phyloP scores from a whole-genome alignment of 1,140 invertebrate genomes.

The Brachionus sp. region DNA sequence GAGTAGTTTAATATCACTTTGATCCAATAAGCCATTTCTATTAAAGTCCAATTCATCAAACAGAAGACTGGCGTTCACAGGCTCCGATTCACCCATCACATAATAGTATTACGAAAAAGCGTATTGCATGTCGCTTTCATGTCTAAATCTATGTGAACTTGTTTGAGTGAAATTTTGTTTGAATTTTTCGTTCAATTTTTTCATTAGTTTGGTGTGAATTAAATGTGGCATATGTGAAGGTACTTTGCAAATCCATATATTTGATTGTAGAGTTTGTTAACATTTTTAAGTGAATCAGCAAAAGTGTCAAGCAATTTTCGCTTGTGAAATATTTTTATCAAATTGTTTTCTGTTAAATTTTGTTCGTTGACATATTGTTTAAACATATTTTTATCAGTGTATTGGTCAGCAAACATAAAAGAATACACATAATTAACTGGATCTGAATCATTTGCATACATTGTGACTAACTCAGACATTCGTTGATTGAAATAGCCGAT shows the following conservation, averaged over 20 bases:
- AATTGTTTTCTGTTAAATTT: background rate
- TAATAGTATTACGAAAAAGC: constrained; percentile 78
- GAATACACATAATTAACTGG: background rate
- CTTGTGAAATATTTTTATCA: constrained; percentile 18
- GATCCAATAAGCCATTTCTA: constrained; percentile 47
- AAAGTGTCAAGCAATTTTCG: constrained; percentile 67
- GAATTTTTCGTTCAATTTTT: constrained; percentile 68
- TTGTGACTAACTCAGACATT: background rate
- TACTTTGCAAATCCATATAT: constrained; percentile 72
- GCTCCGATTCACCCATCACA: constrained; percentile 67
- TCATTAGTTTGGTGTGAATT: constrained; percentile 69
- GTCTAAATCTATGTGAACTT: constrained; percentile 68
- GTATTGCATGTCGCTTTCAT: constrained; percentile 73
- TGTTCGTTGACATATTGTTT: background rate
- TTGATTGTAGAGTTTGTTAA: constrained; percentile 71
- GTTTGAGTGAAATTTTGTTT: constrained; percentile 66
- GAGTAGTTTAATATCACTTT: background rate
- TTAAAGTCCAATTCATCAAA: constrained; percentile 76
- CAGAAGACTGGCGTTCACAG: constrained; percentile 64
- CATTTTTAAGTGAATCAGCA: constrained; percentile 71
- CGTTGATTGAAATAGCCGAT: background rate
- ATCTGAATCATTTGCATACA: background rate
- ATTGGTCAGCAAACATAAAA: background rate
- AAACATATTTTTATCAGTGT: background rate
- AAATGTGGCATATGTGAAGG: constrained; percentile 76